phyloP scores from a whole-genome alignment of 2,113 vertebrate species.

The Carettochelys insculpta region DNA sequence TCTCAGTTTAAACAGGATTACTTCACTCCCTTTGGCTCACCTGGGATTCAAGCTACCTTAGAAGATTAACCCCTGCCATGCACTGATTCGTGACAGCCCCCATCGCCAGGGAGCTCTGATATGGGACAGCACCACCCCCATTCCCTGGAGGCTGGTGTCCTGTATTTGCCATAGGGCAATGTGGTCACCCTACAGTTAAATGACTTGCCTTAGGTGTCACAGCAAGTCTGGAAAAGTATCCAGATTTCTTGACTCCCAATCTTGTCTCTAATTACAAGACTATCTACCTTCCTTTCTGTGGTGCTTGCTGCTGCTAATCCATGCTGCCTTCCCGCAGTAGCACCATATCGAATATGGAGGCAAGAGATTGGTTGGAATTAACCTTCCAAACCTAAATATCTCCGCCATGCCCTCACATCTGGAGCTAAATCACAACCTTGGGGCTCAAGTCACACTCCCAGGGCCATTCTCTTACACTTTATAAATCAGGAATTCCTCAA shows the following conservation, averaged over 20 bases:
- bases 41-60: too few species aligned
- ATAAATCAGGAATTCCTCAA: background rate
- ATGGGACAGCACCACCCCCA: too few species aligned
- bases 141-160: too few species aligned
- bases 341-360: background rate
- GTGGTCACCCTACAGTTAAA: too few species aligned
- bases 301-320: background rate
- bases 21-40: too few species aligned
- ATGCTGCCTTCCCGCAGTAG: background rate
- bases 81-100: too few species aligned
- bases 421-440: background rate
- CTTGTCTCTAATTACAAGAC: background rate
- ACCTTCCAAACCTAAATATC: background rate
- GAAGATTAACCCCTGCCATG: too few species aligned
- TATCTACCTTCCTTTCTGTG: background rate
- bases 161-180: too few species aligned
- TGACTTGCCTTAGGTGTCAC: background rate
- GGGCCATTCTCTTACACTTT: background rate
- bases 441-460: background rate
- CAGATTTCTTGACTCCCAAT: background rate
- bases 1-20: too few species aligned
- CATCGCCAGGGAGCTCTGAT: too few species aligned
- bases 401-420: background rate
- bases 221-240: background rate
- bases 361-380: background rate